Evolutionary conservation across 1,140 invertebrate species (phyloP), one percentile per base, ranked within the genome.

Genomic region (Dendroctonus valens): DNA sequence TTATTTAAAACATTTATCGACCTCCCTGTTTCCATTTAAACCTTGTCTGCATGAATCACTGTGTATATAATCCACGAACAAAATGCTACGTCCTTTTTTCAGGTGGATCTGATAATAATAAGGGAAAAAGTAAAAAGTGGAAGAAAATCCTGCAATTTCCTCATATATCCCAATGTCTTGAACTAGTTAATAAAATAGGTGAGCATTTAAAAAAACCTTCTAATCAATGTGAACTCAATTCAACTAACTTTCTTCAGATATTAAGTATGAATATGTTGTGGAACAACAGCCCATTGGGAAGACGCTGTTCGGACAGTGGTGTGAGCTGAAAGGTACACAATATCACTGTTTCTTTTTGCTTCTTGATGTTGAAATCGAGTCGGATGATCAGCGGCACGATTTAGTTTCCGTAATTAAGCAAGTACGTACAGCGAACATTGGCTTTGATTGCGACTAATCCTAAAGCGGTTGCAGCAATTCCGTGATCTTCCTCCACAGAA

Each of bases 121-220:
- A 99, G 85, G 97, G 97, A 66, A 98, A 97, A 81, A 99, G 97
- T 82, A 99, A 99, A 83, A 99, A 99, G 93, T 99, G 97, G 97
- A 93, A 96, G 80, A 98, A 97, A 83, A 97, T 99, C 79, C 86
- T 99, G 70, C 94, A 97, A 83, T 99, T 99, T 81, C 97, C 97
- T 71, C 97, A 99, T 86, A 98, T 99, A 87, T 96, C 94, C 78
- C 91, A 96, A 81, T 99, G 96, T 83, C 89, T 98, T 81, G 90
- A 95, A 83, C 85, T 98, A 81, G 96, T 94, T 86, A 92, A 92
- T 84, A 95, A 95, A 88, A 88, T 98, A 83, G 91, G 95, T 96
- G 83, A 87, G 66, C 11, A 7, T 5, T 5, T 14, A 5, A 8
- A 37, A n/a, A 37, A 39, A 50, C 6, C 50, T 12, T 51, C 41